These are phyloP conservation scores for Lymantria monacha DNA, from an alignment of 2,888 invertebrate genomes.

Conservation along the genomic window DNA sequence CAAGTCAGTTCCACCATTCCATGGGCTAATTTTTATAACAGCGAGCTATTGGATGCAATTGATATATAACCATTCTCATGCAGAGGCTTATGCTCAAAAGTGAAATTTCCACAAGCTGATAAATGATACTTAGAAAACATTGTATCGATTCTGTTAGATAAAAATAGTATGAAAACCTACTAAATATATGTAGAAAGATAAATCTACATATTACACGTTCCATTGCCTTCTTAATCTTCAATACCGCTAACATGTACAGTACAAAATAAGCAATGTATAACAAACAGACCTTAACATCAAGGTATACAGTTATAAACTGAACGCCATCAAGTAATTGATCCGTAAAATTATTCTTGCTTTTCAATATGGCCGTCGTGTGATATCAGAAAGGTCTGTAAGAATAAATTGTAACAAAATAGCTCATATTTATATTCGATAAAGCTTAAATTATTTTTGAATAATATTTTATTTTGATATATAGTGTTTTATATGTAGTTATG, in stretches of 20 bases:
- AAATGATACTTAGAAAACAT: too few species aligned
- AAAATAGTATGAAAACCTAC: conserved; percentile 40
- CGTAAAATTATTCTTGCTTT: conserved; percentile 20
- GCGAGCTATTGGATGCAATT: too few species aligned
- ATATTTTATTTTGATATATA: too few species aligned
- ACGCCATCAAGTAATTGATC: conserved; percentile 3
- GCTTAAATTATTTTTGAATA: conserved; percentile 26
- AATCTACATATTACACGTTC: conserved; percentile 68
- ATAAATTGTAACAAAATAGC: conserved; percentile 21
- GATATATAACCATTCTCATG: too few species aligned
- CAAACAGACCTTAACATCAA: conserved; percentile 6
- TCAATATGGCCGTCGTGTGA: conserved; percentile 22
- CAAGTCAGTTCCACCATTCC: too few species aligned
- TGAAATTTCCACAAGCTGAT: too few species aligned
- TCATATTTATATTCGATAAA: conserved; percentile 33
- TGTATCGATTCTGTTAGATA: too few species aligned
- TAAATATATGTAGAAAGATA: conserved; percentile 56
- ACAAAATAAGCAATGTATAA: conserved; percentile 3
- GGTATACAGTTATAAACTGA: conserved; percentile 17
- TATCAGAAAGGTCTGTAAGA: conserved; percentile 25
- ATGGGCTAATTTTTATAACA: too few species aligned
- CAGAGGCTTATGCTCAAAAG: too few species aligned
- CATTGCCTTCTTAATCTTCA: conserved; percentile 52
- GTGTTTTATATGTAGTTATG: too few species aligned
- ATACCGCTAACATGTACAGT: conserved; percentile 28